Percentiles rank a stretch among this genome's conserved stretches.
These are phyloP conservation scores for Leptodactylus fuscus DNA, from an alignment of 2,113 vertebrate genomes.

Conservation along the genomic window DNA sequence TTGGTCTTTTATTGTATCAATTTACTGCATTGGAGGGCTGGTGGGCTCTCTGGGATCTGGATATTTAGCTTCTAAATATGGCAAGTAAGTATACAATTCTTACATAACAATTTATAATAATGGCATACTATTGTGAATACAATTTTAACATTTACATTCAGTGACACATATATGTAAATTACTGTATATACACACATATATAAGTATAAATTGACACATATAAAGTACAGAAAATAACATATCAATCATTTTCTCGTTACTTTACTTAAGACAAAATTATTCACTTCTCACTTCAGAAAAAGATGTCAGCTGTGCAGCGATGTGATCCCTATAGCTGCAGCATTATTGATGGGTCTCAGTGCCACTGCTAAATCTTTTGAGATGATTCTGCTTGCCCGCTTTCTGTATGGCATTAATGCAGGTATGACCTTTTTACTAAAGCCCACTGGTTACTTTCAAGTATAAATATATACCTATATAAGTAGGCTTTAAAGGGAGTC, in stretches of 20 bases:
- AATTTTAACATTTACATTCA: not conserved
- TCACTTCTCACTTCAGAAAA: constrained; percentile 67
- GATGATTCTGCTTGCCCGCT: constrained; percentile 69
- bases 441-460: not conserved
- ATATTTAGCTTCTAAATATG: constrained; percentile 67
- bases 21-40: constrained; percentile 68
- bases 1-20: constrained; percentile 73
- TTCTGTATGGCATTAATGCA: constrained; percentile 67
- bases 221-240: too few species aligned
- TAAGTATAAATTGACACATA: too few species aligned
- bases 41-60: constrained; percentile 68
- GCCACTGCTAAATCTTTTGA: constrained; percentile 67
- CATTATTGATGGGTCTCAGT: constrained; percentile 62
- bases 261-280: too few species aligned
- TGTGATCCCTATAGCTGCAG: constrained; percentile 59
- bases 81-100: constrained; percentile 65
- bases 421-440: constrained; percentile 60
- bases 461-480: not conserved
- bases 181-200: too few species aligned
- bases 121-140: not conserved
- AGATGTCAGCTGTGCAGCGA: constrained; percentile 60
- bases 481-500: too few species aligned
- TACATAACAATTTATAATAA: not conserved
- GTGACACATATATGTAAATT: too few species aligned
- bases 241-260: too few species aligned